Evolutionary conservation across 2,888 invertebrate genomes (phyloP).

Genomic region (Cosmia pyralina): DNA sequence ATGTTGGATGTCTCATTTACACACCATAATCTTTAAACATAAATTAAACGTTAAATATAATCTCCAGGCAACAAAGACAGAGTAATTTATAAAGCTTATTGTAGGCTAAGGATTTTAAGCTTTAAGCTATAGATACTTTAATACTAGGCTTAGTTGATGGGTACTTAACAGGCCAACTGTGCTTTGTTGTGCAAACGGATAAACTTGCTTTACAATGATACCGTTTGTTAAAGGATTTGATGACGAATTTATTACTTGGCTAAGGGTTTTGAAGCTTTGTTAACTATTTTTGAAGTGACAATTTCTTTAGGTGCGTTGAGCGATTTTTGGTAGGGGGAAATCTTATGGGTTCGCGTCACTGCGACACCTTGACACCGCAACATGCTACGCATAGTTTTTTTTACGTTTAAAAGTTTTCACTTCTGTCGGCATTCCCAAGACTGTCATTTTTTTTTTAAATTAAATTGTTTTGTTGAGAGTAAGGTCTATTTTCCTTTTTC

Average conservation of each 20-base stretch:
- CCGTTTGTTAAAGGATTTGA: constrained; percentile 59
- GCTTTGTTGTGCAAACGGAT: constrained; percentile 59
- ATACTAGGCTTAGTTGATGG: constrained; percentile 62
- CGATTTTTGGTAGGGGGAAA: too few relatives aligned
- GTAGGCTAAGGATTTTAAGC: constrained; percentile 55
- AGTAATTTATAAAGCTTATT: constrained; percentile 64
- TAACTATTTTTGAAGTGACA: neutral
- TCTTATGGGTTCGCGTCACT: too few relatives aligned
- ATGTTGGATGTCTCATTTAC: neutral
- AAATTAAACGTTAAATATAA: constrained; percentile 47
- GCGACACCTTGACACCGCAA: too few relatives aligned
- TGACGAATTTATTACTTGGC: constrained; percentile 53
- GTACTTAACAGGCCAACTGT: constrained; percentile 60
- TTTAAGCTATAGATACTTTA: constrained; percentile 60
- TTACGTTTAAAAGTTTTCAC: too few relatives aligned
- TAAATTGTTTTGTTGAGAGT: neutral
- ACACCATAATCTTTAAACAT: constrained; percentile 31
- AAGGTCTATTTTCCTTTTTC: too few relatives aligned
- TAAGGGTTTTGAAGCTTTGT: constrained; percentile 24
- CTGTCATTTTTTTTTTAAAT: neutral
- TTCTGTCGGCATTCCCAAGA: too few relatives aligned
- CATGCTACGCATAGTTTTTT: too few relatives aligned
- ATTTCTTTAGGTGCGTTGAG: too few relatives aligned
- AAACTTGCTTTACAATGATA: constrained; percentile 61
- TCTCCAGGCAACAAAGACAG: constrained; percentile 41